These are phyloP conservation scores for Ciconia stormi DNA, from an alignment of 2,113 vertebrate genomes.

Conservation along the genomic window DNA sequence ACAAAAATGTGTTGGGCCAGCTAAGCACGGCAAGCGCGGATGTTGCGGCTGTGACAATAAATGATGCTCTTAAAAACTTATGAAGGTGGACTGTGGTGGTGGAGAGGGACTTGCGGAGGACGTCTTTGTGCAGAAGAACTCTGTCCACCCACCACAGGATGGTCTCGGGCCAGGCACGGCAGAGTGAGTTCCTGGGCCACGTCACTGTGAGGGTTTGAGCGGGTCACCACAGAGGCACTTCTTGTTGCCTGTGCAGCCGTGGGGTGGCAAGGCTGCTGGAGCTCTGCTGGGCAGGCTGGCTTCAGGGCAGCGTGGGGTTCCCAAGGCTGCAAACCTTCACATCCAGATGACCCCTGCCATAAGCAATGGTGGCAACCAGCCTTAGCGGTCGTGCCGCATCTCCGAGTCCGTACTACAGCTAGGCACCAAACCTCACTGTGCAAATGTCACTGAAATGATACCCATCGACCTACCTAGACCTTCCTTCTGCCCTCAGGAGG, in stretches of 20 bases:
- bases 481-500: background rate
- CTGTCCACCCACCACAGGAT: background rate
- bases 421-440: background rate
- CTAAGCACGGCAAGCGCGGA: fast-evolving
- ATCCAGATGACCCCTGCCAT: background rate
- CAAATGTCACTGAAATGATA: background rate
- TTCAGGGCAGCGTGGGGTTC: background rate
- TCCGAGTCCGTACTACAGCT: background rate
- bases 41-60: background rate
- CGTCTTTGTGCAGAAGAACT: background rate
- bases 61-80: background rate
- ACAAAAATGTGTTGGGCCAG: background rate
- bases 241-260: background rate
- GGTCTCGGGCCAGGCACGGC: background rate
- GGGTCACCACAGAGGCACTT: background rate
- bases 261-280: background rate
- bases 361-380: background rate
- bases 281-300: background rate
- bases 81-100: background rate
- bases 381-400: background rate
- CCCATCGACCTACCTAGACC: background rate
- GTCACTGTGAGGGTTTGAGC: background rate
- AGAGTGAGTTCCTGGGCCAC: background rate
- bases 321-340: background rate
- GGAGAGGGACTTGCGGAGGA: background rate